Conservation (phyloP, 2,113 vertebrate genomes). For the Heloderma charlesbogerti region DNA sequence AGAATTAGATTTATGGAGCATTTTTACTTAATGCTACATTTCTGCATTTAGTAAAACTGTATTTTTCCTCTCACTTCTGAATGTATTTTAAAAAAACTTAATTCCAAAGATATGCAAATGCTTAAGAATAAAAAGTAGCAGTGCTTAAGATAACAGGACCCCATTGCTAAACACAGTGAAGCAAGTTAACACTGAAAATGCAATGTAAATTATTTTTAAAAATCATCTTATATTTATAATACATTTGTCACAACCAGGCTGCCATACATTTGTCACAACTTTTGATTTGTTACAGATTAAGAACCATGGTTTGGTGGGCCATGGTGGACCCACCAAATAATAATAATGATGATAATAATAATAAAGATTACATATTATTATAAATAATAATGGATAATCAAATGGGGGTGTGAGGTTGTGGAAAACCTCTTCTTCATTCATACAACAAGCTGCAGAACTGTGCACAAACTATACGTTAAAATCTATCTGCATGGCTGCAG, state of each 20-base stretch:
- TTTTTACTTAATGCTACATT: slow-evolving; percentile 32
- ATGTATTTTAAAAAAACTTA: background rate
- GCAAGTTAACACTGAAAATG: background rate
- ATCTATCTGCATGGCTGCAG: background rate
- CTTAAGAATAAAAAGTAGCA: background rate
- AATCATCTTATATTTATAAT: background rate
- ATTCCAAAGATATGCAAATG: slow-evolving; percentile 4
- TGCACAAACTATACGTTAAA: background rate
- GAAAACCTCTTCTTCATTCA: background rate
- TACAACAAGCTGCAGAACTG: background rate
- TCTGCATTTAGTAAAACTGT: slow-evolving; percentile 35
- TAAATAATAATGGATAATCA: background rate
- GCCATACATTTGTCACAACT: background rate
- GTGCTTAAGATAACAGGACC: background rate
- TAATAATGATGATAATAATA: too few species aligned
- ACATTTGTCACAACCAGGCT: background rate
- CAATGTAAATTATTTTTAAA: background rate
- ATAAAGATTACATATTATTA: too few species aligned
- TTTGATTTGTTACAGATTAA: background rate
- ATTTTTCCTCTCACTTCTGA: background rate
- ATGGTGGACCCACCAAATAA: background rate
- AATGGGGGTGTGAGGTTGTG: background rate
- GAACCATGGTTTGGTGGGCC: background rate
- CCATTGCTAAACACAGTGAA: background rate
- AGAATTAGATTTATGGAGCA: background rate